Conservation (phyloP, 1,140 invertebrate genomes). For the Euwallacea similis region DNA sequence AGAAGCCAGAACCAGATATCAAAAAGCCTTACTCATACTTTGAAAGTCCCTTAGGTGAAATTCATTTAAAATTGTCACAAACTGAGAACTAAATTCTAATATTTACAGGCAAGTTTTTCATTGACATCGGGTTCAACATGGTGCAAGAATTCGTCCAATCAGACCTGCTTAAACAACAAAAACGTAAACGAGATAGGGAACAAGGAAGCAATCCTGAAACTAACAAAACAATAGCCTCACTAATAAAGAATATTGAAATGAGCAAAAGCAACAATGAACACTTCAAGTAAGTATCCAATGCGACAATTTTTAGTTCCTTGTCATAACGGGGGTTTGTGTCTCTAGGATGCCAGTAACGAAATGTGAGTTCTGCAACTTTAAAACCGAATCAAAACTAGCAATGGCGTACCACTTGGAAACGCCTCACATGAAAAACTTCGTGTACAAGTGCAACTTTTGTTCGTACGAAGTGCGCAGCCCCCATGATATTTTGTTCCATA, state of each 20-base stretch:
- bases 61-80: background rate
- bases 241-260: slow-evolving; percentile 81
- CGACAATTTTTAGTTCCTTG: background rate
- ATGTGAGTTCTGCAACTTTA: slow-evolving; percentile 90
- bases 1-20: slow-evolving; percentile 45
- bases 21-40: slow-evolving; percentile 70
- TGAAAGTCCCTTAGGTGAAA: slow-evolving; percentile 80
- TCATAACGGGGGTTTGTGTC: slow-evolving; percentile 3
- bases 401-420: slow-evolving; percentile 90
- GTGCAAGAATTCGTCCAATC: slow-evolving; percentile 92
- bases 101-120: slow-evolving; percentile 79
- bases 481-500: slow-evolving; percentile 88
- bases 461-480: slow-evolving; percentile 78
- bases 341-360: slow-evolving; percentile 64
- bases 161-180: slow-evolving; percentile 85
- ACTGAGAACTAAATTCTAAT: background rate
- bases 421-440: slow-evolving; percentile 86
- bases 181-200: slow-evolving; percentile 71
- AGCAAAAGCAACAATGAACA: slow-evolving; percentile 89
- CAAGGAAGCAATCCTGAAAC: slow-evolving; percentile 69
- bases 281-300: slow-evolving; percentile 58
- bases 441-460: slow-evolving; percentile 88
- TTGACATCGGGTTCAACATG: slow-evolving; percentile 87
- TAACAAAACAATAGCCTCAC: slow-evolving; percentile 74
- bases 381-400: slow-evolving; percentile 84